Evolutionary conservation across 2,797 vertebrate species (phyloP).

Genomic region (Choloepus didactylus): DNA sequence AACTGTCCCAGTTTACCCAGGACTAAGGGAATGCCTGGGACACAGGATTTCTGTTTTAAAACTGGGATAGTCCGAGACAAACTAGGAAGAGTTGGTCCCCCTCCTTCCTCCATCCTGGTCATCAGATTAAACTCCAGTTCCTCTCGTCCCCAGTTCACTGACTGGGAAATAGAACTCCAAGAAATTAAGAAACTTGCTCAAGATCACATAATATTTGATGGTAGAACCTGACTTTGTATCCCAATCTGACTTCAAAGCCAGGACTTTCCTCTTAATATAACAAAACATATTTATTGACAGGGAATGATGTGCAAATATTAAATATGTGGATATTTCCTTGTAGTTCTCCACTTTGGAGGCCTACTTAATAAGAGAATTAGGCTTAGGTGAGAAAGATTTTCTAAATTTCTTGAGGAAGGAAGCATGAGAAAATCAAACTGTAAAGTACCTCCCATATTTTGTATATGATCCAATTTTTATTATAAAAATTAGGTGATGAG

Average conservation of each 20-base stretch:
- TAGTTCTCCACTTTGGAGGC: neutral
- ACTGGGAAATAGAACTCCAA: conserved; percentile 32
- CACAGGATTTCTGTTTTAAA: conserved; percentile 56
- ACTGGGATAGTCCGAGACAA: neutral
- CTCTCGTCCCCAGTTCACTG: neutral
- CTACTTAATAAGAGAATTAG: conserved; percentile 6
- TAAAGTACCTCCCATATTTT: neutral
- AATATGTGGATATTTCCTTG: neutral
- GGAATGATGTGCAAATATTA: conserved; percentile 7
- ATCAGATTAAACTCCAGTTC: neutral
- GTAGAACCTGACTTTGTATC: neutral
- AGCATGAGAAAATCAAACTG: neutral
- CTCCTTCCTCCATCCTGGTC: neutral
- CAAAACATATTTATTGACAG: neutral
- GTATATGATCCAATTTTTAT: neutral
- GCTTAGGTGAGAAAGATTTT: neutral
- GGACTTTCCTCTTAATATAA: neutral
- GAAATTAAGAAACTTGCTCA: conserved; percentile 40
- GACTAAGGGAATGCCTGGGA: neutral
- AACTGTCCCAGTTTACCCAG: neutral
- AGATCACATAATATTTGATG: neutral
- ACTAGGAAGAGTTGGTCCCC: neutral
- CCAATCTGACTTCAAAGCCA: neutral
- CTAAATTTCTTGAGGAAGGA: conserved; percentile 43
- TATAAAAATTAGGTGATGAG: neutral